A percentile compares a stretch with the other conserved stretches of the same genome.
Conservation (phyloP, 2,797 vertebrate species). For the Poliocrania exsul region DNA sequence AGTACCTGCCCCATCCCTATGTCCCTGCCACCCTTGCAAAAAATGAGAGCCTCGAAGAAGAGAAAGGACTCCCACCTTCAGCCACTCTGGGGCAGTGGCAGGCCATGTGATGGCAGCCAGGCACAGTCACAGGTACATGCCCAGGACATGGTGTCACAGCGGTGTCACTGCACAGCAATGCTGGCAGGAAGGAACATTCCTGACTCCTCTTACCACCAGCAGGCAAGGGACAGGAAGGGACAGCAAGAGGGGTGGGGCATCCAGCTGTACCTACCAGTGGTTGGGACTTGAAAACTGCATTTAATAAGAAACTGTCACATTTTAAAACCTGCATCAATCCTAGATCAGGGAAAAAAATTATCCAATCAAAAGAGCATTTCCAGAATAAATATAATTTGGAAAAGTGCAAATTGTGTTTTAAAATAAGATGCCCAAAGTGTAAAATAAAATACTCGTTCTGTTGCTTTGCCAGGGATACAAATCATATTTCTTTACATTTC, state of each 20-base stretch:
- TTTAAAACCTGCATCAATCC: not conserved
- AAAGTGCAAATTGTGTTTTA: not conserved
- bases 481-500: not conserved
- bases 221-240: not conserved
- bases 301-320: not conserved
- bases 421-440: not conserved
- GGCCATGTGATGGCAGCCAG: not conserved
- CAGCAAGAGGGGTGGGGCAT: fast-evolving
- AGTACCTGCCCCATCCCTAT: fast-evolving
- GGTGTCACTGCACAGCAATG: not conserved
- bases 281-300: not conserved
- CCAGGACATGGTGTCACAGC: fast-evolving
- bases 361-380: not conserved
- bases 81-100: too few species aligned
- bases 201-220: not conserved
- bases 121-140: fast-evolving
- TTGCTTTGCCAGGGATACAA: not conserved
- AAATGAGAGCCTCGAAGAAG: not conserved
- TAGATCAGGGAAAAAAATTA: not conserved
- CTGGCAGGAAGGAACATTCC: not conserved
- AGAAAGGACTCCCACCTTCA: too few species aligned
- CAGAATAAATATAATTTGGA: not conserved
- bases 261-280: fast-evolving
- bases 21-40: not conserved
- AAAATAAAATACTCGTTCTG: not conserved